Evolutionary conservation across 2,113 vertebrate genomes (phyloP).

Genomic region (Potamarius usumacintae): DNA sequence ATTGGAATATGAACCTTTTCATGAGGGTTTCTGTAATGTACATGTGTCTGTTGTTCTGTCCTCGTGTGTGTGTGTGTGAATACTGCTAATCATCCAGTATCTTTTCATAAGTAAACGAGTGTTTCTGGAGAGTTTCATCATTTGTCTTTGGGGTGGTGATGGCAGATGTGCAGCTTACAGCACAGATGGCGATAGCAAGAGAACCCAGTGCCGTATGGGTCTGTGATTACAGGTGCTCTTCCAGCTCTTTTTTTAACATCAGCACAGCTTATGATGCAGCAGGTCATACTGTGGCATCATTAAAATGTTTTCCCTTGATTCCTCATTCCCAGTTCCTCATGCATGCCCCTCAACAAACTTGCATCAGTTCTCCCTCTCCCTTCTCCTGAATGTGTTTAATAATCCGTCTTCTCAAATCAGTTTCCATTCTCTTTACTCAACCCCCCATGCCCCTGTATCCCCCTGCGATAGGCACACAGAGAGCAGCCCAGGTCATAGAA

Average conservation of each 20-base stretch:
- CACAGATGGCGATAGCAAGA: constrained; percentile 52
- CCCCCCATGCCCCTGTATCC: constrained; percentile 45
- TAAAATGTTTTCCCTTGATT: neutral
- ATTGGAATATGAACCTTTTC: constrained; percentile 17
- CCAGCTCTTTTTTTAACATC: neutral
- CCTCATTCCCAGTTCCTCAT: constrained; percentile 23
- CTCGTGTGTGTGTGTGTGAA: constrained; percentile 12
- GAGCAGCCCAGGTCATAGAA: constrained; percentile 44
- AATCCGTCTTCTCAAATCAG: constrained; percentile 5
- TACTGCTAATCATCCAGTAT: neutral
- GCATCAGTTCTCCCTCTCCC: constrained; percentile 11
- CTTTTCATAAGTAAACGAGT: neutral
- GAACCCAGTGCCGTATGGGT: constrained; percentile 47
- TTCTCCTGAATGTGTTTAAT: neutral
- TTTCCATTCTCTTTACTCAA: neutral
- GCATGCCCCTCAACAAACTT: constrained; percentile 5
- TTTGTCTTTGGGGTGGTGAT: constrained; percentile 51
- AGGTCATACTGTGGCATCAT: neutral
- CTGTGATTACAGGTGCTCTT: constrained; percentile 55
- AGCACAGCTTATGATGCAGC: neutral
- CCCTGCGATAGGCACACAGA: neutral
- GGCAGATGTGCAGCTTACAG: constrained; percentile 55
- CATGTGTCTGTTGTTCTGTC: neutral
- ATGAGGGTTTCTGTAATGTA: neutral
- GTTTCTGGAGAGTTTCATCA: constrained; percentile 63